Base-by-base conservation (phyloP, 2,113 vertebrate genomes). In the Nibea coibor region DNA sequence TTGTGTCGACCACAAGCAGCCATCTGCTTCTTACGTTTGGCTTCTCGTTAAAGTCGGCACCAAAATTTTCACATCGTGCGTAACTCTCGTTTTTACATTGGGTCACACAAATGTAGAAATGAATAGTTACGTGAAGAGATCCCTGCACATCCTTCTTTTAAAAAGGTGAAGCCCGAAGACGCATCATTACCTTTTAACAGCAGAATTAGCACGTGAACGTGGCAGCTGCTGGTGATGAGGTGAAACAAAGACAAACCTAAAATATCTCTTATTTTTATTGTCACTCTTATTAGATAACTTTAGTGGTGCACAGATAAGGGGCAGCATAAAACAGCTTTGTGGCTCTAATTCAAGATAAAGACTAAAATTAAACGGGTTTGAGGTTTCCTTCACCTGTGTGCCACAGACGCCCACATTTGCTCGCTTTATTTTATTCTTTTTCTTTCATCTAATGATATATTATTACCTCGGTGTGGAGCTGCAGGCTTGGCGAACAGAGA, bases 141-240 rank as follows among this genome's bases (percentile, higher is more conserved):
- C 53, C 31, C 16, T 24, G 35, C 4, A n/a, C 45, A 39, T 50
- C 57, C 58, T 71, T 42, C 26, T 5, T 31, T 58, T 39, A 11
- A 43, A 26, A 72, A 42, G 15, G 11, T 28, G 28, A 28, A 28
- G 28, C 57, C 70, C 19, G 43, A 50, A 65, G 54, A 15, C n/a
- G 6, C 56, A 28, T 79, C 14, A 68, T 88, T 65, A 51, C 16
- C 17, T 73, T 54, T 82, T 73, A 66, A 35, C 79, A 17, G 80
- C 56, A 26, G 20, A 17, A 67, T 87, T 81, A 81, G 57, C 76
- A 68, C 86, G 31, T 80, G 67, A 83, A 83, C 4, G 51, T 24
- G 22, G 28, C 68, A 82, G 84, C 84, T 69, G 78, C 67, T 20
- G 50, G 10, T 17, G 16, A n/a, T n/a, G 24, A 15, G 53, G 15